phyloP scores from a whole-genome alignment of 1,140 invertebrate genomes.

The honey bee (Apis mellifera) region DNA sequence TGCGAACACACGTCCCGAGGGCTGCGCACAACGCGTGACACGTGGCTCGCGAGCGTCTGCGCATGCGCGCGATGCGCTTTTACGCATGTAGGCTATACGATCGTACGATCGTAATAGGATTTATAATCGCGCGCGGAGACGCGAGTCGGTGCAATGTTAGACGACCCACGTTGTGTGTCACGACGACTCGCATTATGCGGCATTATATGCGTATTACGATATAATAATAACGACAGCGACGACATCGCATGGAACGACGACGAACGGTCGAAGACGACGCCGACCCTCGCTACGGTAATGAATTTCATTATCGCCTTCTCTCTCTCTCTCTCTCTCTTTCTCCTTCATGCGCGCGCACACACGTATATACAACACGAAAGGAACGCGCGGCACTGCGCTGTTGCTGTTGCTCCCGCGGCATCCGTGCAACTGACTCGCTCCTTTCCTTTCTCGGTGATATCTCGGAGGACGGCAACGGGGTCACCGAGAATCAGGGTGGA shows the following conservation, averaged over 20 bases:
- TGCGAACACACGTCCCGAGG: too few relatives aligned
- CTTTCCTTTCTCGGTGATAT: background rate
- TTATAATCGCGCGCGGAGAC: conserved; percentile 58
- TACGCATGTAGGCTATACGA: conserved; percentile 14
- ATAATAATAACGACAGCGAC: conserved; percentile 71
- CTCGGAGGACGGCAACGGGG: conserved; percentile 12
- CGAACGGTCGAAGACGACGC: conserved; percentile 24
- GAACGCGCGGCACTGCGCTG: background rate
- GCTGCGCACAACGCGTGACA: background rate
- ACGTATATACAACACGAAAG: background rate
- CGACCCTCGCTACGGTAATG: conserved; percentile 64
- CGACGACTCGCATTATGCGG: conserved; percentile 62
- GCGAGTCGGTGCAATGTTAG: conserved; percentile 59
- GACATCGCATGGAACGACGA: conserved; percentile 50
- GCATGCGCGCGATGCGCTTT: background rate
- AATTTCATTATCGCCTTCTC: conserved; percentile 71
- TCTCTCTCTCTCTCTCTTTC: conserved; percentile 16
- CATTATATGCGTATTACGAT: conserved; percentile 71
- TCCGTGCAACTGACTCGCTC: background rate
- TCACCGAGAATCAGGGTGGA: conserved; percentile 36
- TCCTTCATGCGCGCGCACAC: background rate
- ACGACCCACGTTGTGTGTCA: conserved; percentile 59
- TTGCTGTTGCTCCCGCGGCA: conserved; percentile 6
- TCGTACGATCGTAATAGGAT: conserved; percentile 61
- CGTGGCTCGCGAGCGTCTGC: background rate